Percentiles rank a stretch among this genome's conserved stretches.
Conservation (phyloP, 2,113 vertebrate genomes). For the Chloroceryle aenea region DNA sequence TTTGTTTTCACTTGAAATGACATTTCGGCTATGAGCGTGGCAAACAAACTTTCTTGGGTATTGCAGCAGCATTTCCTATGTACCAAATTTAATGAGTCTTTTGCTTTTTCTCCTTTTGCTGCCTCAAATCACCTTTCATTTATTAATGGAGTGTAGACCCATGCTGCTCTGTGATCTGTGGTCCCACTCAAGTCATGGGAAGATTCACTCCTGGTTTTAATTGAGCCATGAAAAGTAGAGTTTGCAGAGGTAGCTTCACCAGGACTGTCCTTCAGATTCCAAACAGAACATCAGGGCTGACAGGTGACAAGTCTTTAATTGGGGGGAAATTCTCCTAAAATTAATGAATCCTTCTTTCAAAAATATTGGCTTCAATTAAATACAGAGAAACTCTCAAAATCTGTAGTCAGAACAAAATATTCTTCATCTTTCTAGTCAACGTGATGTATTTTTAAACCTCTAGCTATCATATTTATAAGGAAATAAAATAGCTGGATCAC, state of each 20-base stretch:
- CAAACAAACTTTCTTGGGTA: not conserved
- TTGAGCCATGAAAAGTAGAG: not conserved
- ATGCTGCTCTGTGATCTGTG: not conserved
- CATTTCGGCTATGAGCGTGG: not conserved
- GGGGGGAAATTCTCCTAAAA: not conserved
- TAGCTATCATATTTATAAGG: slow-evolving; percentile 25
- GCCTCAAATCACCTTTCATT: not conserved
- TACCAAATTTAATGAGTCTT: not conserved
- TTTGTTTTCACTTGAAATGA: not conserved
- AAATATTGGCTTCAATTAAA: not conserved
- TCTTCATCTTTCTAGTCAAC: slow-evolving; percentile 8
- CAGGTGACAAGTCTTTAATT: not conserved
- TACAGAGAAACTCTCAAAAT: not conserved
- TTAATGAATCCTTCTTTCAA: not conserved
- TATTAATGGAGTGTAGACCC: not conserved
- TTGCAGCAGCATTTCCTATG: not conserved
- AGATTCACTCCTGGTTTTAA: not conserved
- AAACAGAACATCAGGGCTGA: not conserved
- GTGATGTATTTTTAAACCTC: slow-evolving; percentile 17
- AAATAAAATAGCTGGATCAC: slow-evolving; percentile 63
- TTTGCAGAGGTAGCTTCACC: not conserved
- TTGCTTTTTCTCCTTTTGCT: not conserved
- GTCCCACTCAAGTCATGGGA: not conserved
- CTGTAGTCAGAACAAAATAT: not conserved
- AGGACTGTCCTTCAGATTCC: not conserved